Evolutionary conservation across 2,888 invertebrate species (phyloP), one percentile per base, ranked within the genome.

Genomic region (Amiota minor): DNA sequence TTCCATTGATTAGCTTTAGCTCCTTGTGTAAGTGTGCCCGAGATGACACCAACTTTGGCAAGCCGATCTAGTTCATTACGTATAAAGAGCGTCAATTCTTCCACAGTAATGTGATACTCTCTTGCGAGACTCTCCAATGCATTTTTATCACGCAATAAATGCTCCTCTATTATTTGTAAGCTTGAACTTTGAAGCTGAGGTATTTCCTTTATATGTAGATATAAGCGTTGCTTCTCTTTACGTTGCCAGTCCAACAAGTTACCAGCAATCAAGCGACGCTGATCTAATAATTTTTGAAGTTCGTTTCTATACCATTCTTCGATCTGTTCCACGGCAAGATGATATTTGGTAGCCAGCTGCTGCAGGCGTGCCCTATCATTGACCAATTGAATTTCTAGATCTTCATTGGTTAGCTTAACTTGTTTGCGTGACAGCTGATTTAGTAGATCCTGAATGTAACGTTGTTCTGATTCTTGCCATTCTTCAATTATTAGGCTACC

Each of bases 371-470:
- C 76, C 2, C 77, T 80, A 72, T 89, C 87, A 12, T 83, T 79
- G 1, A 77, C 70, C 67, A 89, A 74, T 46, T 82, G 82, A 2
- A 86, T 72, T 70, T 86, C 82, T 10, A 89, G 74, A 72, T 89
- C 89, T 53, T 89, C 88, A 8, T 88, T 80, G 47, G 87, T 87
- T 87, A 87, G 89, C 46, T 83, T 81, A 11, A 83, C 84, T 16
- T 80, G 81, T 6, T 81, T 82, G 9, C 82, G 81, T 10, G 78
- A 59, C 72, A 79, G 82, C 3, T 87, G 80, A 16, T 83, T 78
- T 9, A 89, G 81, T 50, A 89, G 73, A 50, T 86, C 79, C 23
- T 88, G 82, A 11, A 89, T 81, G 64, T 87, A 74, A 0, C 78
- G 72, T 12, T 85, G 79, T 72, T 89, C 89, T 45, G 79, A 74